These are phyloP conservation scores for Nephrocerus scutellatus DNA, from an alignment of 2,888 invertebrate genomes.

Conservation along the genomic window DNA sequence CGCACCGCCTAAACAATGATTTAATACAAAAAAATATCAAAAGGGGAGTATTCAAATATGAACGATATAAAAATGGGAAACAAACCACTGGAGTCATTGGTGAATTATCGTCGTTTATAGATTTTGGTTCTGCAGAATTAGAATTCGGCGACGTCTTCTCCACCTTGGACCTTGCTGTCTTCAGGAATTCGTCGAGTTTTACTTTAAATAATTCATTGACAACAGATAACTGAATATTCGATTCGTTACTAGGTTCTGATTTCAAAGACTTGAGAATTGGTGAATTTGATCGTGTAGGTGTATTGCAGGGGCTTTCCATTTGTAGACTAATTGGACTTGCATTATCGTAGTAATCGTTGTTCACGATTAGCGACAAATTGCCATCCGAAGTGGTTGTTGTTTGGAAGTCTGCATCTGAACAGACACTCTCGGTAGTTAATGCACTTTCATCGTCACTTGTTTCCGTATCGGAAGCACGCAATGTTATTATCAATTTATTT, in stretches of 20 bases:
- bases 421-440: too few species aligned
- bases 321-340: conserved; percentile 38
- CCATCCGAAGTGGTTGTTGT: too few species aligned
- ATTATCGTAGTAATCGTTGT: conserved; percentile 30
- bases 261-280: conserved; percentile 26
- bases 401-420: too few species aligned
- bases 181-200: conserved; percentile 40
- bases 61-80: conserved; percentile 9
- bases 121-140: conserved; percentile 9
- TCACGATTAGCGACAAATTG: conserved; percentile 12
- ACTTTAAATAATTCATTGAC: conserved; percentile 37
- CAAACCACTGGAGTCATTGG: conserved; percentile 35
- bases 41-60: background rate
- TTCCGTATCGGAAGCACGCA: conserved; percentile 32
- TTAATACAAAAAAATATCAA: conserved; percentile 4
- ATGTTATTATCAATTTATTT: conserved; percentile 34
- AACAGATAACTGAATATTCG: too few species aligned
- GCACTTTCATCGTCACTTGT: conserved; percentile 32
- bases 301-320: conserved; percentile 34
- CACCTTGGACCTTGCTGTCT: conserved; percentile 36
- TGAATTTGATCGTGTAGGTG: conserved; percentile 33
- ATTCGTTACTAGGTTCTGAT: conserved; percentile 2
- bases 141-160: conserved; percentile 2
- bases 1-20: conserved; percentile 38
- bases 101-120: conserved; percentile 1